A percentile compares a stretch with the other conserved stretches of the same genome.
Conservation (phyloP, 2,113 vertebrate species). For the Bucco capensis region DNA sequence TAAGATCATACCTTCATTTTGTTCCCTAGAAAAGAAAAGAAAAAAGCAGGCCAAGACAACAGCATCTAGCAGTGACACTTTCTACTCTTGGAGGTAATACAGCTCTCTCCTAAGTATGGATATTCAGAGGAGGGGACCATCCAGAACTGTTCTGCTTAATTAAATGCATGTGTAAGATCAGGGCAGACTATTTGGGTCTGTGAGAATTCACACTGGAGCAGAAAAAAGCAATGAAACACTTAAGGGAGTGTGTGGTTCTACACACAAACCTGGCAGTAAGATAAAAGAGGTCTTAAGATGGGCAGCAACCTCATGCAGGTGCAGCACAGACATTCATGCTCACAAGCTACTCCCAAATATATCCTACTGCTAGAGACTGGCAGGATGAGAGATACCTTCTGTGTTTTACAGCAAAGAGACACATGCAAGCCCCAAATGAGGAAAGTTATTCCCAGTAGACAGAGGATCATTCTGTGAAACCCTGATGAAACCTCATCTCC, state of each 20-base stretch:
- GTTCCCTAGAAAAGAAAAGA: neutral
- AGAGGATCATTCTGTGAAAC: rapidly evolving
- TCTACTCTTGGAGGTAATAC: neutral
- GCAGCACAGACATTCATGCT: neutral
- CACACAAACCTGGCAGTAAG: neutral
- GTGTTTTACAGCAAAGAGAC: neutral
- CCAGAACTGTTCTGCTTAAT: neutral
- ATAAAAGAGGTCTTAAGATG: neutral
- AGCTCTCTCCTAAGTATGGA: neutral
- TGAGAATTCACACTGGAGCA: neutral
- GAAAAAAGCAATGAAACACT: neutral
- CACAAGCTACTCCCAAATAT: neutral
- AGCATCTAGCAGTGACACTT: neutral
- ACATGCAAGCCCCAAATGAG: neutral
- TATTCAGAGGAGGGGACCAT: neutral
- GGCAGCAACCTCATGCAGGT: neutral
- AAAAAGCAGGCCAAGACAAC: neutral
- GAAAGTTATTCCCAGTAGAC: neutral
- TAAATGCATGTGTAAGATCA: neutral
- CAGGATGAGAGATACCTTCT: neutral
- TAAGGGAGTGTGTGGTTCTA: neutral
- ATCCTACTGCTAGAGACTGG: neutral
- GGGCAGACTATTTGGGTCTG: neutral
- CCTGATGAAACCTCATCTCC: neutral
- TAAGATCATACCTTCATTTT: neutral